A percentile compares a stretch with the other conserved stretches of the same genome.
Evolutionary conservation across 2,888 invertebrate genomes (phyloP).

Genomic region (Chorisops tibialis): DNA sequence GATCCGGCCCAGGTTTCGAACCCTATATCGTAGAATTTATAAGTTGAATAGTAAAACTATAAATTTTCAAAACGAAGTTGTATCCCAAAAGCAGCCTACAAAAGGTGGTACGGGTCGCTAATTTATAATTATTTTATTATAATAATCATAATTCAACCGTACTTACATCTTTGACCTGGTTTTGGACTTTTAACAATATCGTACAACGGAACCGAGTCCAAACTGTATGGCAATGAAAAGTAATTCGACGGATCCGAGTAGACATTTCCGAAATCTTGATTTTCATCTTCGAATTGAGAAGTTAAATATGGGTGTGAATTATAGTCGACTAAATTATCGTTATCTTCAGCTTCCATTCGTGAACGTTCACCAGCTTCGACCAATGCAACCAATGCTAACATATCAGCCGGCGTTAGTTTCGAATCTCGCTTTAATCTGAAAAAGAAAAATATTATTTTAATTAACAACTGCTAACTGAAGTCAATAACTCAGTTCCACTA

Average conservation of each 20-base stretch:
- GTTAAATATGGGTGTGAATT: slow-evolving; percentile 14
- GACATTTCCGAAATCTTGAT: slow-evolving; percentile 36
- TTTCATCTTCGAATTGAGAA: slow-evolving; percentile 35
- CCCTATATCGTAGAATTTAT: no score
- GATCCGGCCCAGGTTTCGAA: no score
- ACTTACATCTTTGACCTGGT: slow-evolving; percentile 46
- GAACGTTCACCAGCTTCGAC: slow-evolving; percentile 51
- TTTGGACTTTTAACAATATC: slow-evolving; percentile 45
- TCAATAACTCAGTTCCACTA: no score
- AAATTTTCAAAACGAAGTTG: no score
- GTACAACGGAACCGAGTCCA: slow-evolving; percentile 46
- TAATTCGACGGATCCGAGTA: slow-evolving; percentile 47
- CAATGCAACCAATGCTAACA: slow-evolving; percentile 49
- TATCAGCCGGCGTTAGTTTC: slow-evolving; percentile 50
- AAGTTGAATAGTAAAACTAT: no score
- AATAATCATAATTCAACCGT: not conserved
- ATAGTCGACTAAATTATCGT: slow-evolving; percentile 24
- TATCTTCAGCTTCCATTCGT: slow-evolving; percentile 41
- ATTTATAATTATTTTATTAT: no score
- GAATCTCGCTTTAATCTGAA: slow-evolving; percentile 48
- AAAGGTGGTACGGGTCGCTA: no score
- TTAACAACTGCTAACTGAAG: no score
- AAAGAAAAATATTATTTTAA: slow-evolving; percentile 3
- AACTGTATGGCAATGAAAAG: slow-evolving; percentile 47
- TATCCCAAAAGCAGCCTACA: no score